Conservation (phyloP, 2,888 invertebrate species). For the Brachyptera risi region DNA sequence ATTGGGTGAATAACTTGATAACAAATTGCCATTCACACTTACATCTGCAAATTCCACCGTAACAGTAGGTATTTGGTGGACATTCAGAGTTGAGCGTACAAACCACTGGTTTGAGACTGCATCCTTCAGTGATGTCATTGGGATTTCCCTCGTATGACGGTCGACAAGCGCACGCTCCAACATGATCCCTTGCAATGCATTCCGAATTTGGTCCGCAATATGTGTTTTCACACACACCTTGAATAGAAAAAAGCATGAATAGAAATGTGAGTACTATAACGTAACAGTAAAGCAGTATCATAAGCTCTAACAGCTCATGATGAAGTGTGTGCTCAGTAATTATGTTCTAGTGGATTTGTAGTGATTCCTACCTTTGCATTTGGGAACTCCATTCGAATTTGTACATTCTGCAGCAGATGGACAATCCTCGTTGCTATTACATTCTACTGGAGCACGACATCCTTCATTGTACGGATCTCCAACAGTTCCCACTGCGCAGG, state of each 20-base stretch:
- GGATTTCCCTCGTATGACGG: constrained; percentile 75
- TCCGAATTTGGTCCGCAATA: constrained; percentile 81
- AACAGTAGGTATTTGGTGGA: constrained; percentile 73
- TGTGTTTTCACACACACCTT: constrained; percentile 72
- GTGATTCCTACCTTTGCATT: constrained; percentile 61
- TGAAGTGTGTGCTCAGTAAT: neutral
- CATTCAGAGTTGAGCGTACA: constrained; percentile 72
- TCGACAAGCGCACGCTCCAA: constrained; percentile 73
- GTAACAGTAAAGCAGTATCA: too few relatives aligned
- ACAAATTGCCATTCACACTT: too few relatives aligned
- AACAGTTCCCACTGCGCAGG: constrained; percentile 71
- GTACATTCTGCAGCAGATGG: constrained; percentile 75
- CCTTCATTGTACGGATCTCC: constrained; percentile 84
- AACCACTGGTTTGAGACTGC: constrained; percentile 67
- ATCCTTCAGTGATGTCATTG: constrained; percentile 63
- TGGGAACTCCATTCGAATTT: constrained; percentile 64
- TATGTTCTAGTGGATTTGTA: neutral
- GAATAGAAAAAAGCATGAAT: constrained; percentile 35
- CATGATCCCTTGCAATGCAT: constrained; percentile 71
- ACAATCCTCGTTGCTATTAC: constrained; percentile 73
- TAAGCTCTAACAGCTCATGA: too few relatives aligned
- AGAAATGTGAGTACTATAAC: too few relatives aligned
- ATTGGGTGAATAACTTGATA: too few relatives aligned
- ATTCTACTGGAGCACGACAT: constrained; percentile 77
- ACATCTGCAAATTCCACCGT: constrained; percentile 77